Conservation (phyloP, 2,888 invertebrate species). For the Drosophila mimica region DNA sequence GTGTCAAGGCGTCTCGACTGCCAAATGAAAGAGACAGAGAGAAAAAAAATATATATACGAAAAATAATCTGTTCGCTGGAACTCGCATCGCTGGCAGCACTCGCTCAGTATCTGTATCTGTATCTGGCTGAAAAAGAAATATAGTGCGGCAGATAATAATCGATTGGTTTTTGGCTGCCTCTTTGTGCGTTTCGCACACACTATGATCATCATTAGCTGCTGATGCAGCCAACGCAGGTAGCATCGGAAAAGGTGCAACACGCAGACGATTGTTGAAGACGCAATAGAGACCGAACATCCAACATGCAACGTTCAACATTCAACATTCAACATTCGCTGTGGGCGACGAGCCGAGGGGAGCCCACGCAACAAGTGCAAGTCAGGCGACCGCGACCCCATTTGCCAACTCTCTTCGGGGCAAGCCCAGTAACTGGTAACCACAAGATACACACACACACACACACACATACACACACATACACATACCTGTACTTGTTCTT, state of each 20-base stretch:
- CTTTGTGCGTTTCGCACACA: conserved; percentile 74
- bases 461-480: neutral
- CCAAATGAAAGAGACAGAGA: conserved; percentile 25
- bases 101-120: conserved; percentile 11
- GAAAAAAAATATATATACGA: conserved; percentile 12
- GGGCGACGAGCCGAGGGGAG: conserved; percentile 45
- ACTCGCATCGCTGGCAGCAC: conserved; percentile 53
- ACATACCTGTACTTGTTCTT: conserved; percentile 20
- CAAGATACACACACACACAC: conserved; percentile 31
- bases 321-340: conserved; percentile 26
- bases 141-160: conserved; percentile 79
- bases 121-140: conserved; percentile 16
- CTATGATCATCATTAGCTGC: conserved; percentile 77
- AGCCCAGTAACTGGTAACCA: conserved; percentile 28
- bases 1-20: conserved; percentile 70
- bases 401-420: conserved; percentile 24
- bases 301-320: neutral
- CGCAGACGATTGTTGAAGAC: conserved; percentile 24
- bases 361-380: conserved; percentile 70
- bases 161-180: conserved; percentile 79
- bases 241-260: conserved; percentile 47
- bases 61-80: conserved; percentile 82
- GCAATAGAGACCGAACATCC: conserved; percentile 33
- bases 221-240: conserved; percentile 27
- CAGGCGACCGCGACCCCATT: conserved; percentile 48